phyloP scores from a whole-genome alignment of 2,888 invertebrate species.

The Odontomyia ornata region DNA sequence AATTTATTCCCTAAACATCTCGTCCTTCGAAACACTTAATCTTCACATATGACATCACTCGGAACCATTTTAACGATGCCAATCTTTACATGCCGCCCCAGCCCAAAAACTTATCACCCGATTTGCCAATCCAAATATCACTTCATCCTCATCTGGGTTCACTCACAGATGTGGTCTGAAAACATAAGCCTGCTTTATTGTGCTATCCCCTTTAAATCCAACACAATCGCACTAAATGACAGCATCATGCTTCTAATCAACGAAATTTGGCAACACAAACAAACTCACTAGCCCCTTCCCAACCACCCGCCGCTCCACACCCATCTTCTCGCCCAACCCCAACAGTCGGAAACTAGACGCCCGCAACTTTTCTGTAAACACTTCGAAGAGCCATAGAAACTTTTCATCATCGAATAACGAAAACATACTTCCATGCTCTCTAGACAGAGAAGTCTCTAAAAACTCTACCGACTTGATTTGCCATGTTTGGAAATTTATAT shows the following conservation, averaged over 20 bases:
- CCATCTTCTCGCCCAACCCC: not conserved
- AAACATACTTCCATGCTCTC: constrained; percentile 23
- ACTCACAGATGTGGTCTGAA: not conserved
- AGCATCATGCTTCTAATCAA: not conserved
- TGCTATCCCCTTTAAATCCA: not conserved
- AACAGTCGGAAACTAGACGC: not conserved
- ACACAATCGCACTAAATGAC: not conserved
- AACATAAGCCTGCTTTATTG: not conserved
- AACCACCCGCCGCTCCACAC: not conserved
- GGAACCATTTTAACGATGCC: too few relatives aligned
- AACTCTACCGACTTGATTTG: constrained; percentile 34
- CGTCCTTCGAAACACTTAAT: too few relatives aligned
- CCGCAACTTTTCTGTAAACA: constrained; percentile 20
- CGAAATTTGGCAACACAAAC: constrained; percentile 34
- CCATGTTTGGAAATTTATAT: constrained; percentile 36
- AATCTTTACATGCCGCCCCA: too few relatives aligned
- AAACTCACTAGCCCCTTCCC: not conserved
- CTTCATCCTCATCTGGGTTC: not conserved
- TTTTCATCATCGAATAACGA: constrained; percentile 28
- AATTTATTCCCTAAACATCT: too few relatives aligned
- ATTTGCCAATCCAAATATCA: too few relatives aligned
- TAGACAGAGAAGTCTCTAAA: constrained; percentile 30
- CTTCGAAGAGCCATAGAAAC: constrained; percentile 33
- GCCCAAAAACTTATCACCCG: too few relatives aligned
- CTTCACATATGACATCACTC: too few relatives aligned